Percentiles rank a stretch among this genome's conserved stretches.
Conservation (phyloP, 2,113 vertebrate genomes). For the Xiphophorus maculatus region DNA sequence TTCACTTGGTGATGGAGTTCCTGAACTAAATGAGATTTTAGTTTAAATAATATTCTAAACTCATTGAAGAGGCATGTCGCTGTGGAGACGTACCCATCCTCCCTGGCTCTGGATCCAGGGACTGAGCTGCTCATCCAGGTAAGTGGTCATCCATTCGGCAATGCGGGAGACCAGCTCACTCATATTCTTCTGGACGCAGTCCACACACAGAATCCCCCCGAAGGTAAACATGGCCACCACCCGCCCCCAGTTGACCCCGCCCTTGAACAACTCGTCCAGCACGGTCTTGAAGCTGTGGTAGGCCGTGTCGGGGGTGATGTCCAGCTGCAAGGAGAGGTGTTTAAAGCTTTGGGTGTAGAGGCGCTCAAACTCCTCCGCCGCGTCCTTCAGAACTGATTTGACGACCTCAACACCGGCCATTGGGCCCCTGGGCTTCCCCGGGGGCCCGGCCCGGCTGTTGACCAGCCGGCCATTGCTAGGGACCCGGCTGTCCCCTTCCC, state of each 20-base stretch:
- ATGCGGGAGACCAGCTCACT: conserved; percentile 88
- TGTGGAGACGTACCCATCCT: conserved; percentile 91
- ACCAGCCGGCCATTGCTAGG: conserved; percentile 28
- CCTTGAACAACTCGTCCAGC: conserved; percentile 95
- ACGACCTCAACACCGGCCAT: conserved; percentile 67
- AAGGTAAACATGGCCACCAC: conserved; percentile 96
- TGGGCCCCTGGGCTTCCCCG: background rate
- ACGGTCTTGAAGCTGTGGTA: conserved; percentile 95
- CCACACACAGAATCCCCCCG: conserved; percentile 91
- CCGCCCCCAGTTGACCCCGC: conserved; percentile 97
- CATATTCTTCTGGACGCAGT: conserved; percentile 94
- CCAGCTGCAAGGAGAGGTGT: conserved; percentile 90
- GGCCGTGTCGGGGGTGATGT: conserved; percentile 89
- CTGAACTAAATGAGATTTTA: too few relatives aligned
- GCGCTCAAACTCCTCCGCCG: conserved; percentile 92
- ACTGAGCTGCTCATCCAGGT: conserved; percentile 92
- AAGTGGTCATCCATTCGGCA: conserved; percentile 93
- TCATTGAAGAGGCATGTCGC: too few relatives aligned
- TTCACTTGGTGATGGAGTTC: too few relatives aligned
- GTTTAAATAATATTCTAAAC: too few relatives aligned
- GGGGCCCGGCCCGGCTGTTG: background rate
- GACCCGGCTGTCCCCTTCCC: conserved; percentile 12
- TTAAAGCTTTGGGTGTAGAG: conserved; percentile 89
- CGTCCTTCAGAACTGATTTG: conserved; percentile 86
- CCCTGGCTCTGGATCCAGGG: conserved; percentile 95